phyloP scores from a whole-genome alignment of 1,140 invertebrate genomes.

The Lasioglossum baleicum region DNA sequence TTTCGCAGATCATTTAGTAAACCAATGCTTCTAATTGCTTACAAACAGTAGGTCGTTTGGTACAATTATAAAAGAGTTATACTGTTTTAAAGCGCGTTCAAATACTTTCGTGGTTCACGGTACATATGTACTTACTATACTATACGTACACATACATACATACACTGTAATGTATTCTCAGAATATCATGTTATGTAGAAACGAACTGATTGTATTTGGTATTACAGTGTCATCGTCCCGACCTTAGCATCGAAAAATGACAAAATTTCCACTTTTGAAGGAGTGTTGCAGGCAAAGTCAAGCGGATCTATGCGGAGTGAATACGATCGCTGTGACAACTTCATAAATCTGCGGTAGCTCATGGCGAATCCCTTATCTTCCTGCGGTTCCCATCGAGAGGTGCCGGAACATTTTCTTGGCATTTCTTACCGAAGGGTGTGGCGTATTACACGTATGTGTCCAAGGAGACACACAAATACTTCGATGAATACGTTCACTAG shows the following conservation, averaged over 20 bases:
- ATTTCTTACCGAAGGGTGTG: constrained; percentile 62
- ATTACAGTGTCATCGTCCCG: not conserved
- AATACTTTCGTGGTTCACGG: no score
- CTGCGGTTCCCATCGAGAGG: constrained; percentile 19
- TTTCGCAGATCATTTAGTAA: no score
- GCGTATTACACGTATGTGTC: constrained; percentile 32
- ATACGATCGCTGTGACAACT: constrained; percentile 24
- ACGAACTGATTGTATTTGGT: no score
- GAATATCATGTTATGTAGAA: no score
- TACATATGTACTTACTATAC: no score
- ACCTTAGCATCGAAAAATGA: not conserved
- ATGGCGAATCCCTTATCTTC: constrained; percentile 44
- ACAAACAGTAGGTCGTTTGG: no score
- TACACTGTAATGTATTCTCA: no score
- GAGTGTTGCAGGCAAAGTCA: not conserved
- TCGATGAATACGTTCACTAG: constrained; percentile 16
- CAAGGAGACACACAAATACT: not conserved
- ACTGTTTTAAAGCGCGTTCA: no score
- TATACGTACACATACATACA: no score
- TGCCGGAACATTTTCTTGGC: constrained; percentile 53
- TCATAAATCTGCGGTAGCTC: constrained; percentile 52
- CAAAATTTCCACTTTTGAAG: not conserved
- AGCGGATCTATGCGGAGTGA: constrained; percentile 19
- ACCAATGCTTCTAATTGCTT: no score
- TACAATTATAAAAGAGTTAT: no score